These are phyloP conservation scores for Lophotriccus pileatus DNA, from an alignment of 2,797 vertebrate species.

Conservation along the genomic window DNA sequence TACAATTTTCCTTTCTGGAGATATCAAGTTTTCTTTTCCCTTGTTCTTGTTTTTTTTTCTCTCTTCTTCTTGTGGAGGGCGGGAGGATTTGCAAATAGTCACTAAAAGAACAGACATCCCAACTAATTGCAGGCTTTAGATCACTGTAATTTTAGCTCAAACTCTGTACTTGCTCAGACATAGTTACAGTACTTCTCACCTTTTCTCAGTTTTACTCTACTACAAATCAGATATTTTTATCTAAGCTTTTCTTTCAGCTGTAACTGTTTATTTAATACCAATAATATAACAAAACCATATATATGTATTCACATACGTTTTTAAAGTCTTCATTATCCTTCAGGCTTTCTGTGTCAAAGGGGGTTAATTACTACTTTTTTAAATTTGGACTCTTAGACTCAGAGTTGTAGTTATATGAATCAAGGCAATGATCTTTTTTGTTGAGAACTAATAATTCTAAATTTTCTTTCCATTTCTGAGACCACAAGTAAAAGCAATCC, in stretches of 20 bases:
- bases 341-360: background rate
- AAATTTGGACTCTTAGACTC: background rate
- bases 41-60: background rate
- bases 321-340: background rate
- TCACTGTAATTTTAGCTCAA: background rate
- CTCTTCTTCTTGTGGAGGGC: background rate
- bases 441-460: background rate
- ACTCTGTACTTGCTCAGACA: background rate
- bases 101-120: constrained; percentile 2
- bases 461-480: background rate
- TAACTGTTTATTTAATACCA: background rate
- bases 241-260: background rate
- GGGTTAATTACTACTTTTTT: background rate
- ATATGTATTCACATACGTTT: background rate
- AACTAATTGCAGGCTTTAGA: background rate
- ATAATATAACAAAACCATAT: background rate
- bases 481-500: background rate
- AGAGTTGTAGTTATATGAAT: background rate
- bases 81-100: background rate
- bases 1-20: background rate
- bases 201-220: background rate
- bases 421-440: background rate
- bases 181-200: background rate
- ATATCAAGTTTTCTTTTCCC: background rate
- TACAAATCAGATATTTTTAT: background rate